Conservation (phyloP, 2,888 invertebrate genomes). For the Acronicta psi region DNA sequence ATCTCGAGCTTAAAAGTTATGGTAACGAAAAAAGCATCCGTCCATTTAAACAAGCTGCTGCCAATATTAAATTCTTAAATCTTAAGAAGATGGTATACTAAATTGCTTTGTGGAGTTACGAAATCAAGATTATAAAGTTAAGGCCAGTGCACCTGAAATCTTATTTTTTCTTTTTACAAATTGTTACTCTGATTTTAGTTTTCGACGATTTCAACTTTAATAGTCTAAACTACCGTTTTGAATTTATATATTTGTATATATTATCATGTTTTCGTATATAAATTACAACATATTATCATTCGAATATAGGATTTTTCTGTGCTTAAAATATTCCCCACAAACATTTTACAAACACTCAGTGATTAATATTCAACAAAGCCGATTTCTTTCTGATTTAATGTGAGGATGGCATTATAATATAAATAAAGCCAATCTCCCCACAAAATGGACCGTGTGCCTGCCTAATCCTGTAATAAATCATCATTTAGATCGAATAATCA, state of each 20-base stretch:
- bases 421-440: slow-evolving; percentile 84
- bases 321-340: slow-evolving; percentile 19
- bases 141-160: slow-evolving; percentile 20
- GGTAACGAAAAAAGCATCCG: slow-evolving; percentile 76
- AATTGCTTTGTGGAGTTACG: slow-evolving; percentile 60
- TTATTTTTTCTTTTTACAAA: slow-evolving; percentile 10
- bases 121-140: slow-evolving; percentile 40
- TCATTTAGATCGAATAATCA: slow-evolving; percentile 87
- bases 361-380: slow-evolving; percentile 73
- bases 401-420: slow-evolving; percentile 76
- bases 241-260: neutral
- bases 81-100: slow-evolving; percentile 68
- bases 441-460: slow-evolving; percentile 81
- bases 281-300: neutral
- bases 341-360: slow-evolving; percentile 54
- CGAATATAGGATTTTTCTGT: neutral
- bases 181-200: neutral
- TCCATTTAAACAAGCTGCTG: slow-evolving; percentile 81
- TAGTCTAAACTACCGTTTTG: no score
- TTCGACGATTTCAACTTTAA: no score
- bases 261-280: neutral
- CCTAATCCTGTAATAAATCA: slow-evolving; percentile 87
- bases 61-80: slow-evolving; percentile 83
- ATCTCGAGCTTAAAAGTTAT: slow-evolving; percentile 72
- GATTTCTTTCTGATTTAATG: slow-evolving; percentile 77